Base-by-base conservation (phyloP, 2,113 vertebrate genomes). In the Chionomys nivalis region DNA sequence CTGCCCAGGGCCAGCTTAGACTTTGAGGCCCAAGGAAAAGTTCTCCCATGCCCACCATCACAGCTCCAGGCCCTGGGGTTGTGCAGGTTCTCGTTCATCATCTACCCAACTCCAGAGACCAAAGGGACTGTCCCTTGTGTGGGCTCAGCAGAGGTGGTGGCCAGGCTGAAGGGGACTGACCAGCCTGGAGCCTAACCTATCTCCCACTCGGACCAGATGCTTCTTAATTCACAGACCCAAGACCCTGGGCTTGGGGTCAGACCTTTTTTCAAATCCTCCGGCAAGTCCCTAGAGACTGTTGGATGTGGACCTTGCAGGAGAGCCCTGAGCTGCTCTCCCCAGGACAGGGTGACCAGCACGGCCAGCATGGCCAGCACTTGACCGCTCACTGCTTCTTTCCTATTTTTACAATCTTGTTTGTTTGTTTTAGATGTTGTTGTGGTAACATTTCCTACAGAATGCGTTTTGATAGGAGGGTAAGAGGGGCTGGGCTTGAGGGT, bases 401-500 rank as follows among this genome's bases (percentile, higher is more conserved):
- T 31, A 42, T 39, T 70, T 90, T 63, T 61, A 16, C 75, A 8
- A 44, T 63, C 13, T 68, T 68, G 65, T 52, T 26, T 21, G 42
- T 82, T 39, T 21, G 42, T 82, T 39, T 28, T 86, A 77, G 65
- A 21, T n/a, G 65, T 58, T 86, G 47, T 49, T 68, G 33, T 92
- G 83, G 76, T 82, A 90, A 92, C n/a, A 24, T 76, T 93, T 86
- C 82, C 75, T 92, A 24, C n/a, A 79, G 61, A 63, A 55, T 55
- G 49, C 76, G 3, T 72, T 72, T 73, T 14, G 76, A 7, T 0
- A 0, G 65, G 58, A 58, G 87, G 5, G 72, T 47, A 61, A 42
- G 33, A 8, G 31, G 31, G 87, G n/a, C 87, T 28, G 66, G 89
- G 33, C 76, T 78, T 72, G 31, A 42, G 75, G 89, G 95, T 73